Percentiles rank a stretch among this genome's conserved stretches.
Evolutionary conservation across 1,140 invertebrate species (phyloP).

Genomic region (Cylas formicarius): DNA sequence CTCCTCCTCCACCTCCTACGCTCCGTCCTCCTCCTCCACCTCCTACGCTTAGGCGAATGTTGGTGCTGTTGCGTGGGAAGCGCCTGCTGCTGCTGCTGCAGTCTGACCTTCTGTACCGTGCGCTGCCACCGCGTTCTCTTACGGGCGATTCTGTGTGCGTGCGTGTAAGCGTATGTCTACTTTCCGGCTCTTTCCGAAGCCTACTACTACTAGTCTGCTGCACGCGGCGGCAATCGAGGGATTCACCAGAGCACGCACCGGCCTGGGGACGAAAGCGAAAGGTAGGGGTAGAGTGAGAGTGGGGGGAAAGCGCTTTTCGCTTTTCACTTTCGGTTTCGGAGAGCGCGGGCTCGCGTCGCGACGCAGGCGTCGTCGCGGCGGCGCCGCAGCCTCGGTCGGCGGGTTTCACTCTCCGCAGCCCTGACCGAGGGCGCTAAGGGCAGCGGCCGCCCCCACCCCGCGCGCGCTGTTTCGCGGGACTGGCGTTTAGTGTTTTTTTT

Average conservation of each 20-base stretch:
- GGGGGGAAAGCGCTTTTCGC: constrained; percentile 29
- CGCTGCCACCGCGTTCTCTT: constrained; percentile 3
- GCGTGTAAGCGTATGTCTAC: constrained; percentile 28
- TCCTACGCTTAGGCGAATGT: neutral
- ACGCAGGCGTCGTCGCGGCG: constrained; percentile 36
- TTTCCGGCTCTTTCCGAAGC: constrained; percentile 35
- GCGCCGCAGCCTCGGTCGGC: constrained; percentile 22
- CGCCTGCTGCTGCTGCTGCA: constrained; percentile 8
- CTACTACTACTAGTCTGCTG: constrained; percentile 33
- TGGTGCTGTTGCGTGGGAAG: neutral
- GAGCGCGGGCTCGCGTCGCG: constrained; percentile 20
- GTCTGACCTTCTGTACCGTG: too few species aligned
- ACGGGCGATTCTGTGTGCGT: constrained; percentile 8
- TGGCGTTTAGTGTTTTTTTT: too few species aligned
- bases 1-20: constrained; percentile 6
- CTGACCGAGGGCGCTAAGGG: constrained; percentile 16
- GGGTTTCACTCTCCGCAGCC: constrained; percentile 21
- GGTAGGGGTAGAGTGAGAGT: constrained; percentile 36
- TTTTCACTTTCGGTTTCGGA: constrained; percentile 43
- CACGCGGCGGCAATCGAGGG: constrained; percentile 9
- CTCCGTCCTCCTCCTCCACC: neutral
- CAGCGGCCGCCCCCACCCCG: neutral
- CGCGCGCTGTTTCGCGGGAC: too few species aligned
- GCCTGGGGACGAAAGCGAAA: constrained; percentile 35
- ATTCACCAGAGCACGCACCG: constrained; percentile 18